phyloP scores from a whole-genome alignment of 2,113 vertebrate genomes.

The Okapia johnstoni region DNA sequence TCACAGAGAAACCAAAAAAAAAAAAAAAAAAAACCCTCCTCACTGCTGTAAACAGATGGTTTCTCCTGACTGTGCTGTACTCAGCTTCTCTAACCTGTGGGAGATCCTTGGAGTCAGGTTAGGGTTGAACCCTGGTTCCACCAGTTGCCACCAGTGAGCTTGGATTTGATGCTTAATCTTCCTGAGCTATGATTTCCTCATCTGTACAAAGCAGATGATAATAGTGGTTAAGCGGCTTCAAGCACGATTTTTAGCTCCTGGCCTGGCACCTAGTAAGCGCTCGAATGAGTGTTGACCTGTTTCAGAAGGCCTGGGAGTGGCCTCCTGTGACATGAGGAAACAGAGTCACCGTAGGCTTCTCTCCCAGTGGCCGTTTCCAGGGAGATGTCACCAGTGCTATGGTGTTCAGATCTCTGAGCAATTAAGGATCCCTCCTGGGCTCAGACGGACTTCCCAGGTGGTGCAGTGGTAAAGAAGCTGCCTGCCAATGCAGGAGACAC shows the following conservation, averaged over 20 bases:
- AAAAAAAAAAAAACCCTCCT: background rate
- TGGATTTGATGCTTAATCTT: background rate
- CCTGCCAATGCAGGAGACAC: background rate
- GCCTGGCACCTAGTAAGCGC: background rate
- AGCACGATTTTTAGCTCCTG: background rate
- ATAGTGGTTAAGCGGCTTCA: background rate
- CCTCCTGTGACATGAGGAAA: background rate
- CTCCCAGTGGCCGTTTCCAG: background rate
- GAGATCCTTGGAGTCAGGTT: background rate
- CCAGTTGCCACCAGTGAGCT: background rate
- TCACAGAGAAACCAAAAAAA: background rate
- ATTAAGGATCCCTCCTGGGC: background rate
- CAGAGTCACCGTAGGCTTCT: background rate
- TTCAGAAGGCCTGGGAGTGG: background rate
- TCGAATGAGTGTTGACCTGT: background rate
- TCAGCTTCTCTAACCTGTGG: background rate
- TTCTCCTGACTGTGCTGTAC: background rate
- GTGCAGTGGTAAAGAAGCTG: background rate
- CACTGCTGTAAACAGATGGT: background rate
- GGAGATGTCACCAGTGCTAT: background rate
- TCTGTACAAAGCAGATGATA: background rate
- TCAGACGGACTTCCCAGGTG: background rate
- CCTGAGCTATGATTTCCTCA: background rate
- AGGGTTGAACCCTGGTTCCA: background rate
- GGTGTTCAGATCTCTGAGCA: background rate